Base-by-base conservation (phyloP, 2,888 invertebrate genomes). In the Halictus quadricinctus region DNA sequence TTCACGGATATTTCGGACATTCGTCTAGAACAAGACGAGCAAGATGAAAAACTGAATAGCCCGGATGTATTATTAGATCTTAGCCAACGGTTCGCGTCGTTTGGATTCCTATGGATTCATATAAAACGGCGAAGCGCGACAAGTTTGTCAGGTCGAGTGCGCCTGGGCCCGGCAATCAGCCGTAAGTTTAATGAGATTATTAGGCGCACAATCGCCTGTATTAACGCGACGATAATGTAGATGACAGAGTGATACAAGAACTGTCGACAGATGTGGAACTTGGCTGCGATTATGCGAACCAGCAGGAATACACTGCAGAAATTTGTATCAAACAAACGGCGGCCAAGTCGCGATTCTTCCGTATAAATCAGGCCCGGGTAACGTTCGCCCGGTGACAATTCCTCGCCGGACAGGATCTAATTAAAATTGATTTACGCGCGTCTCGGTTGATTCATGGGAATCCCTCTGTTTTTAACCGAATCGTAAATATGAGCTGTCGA, bases 51-150 rank as follows among this genome's bases (percentile, higher is more conserved):
- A 82, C 69, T 70, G 58, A 70, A 58, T 12, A 46, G 64, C 48
- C 72, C 66, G 43, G 58, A 60, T 81, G 54, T 88, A 89, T 89
- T 88, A 87, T 87, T 89, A 89, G 90, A 85, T 41, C 46, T 50
- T 43, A 64, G 48, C 36, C 64, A 72, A 78, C 54, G 66, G 75
- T 46, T 41, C 48, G 79, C 50, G 43, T 79, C 58, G 46, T 72
- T 36, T 43, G 66, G 64, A 87, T 88, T 81, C 69, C 72, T 43
- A 48, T 21, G 60, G 50, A 78, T 79, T 81, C 84, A 41, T 72
- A 81, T 76, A 76, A 88, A 80, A 76, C 50, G n/a, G 21, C 1
- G 43, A 25, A 69, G 43, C 21, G 82, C 15, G 74, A 41, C 70
- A 60, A 54, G 66, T 75, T 70, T 70, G 60, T 72, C 83, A 75